Evolutionary conservation across 2,113 vertebrate genomes (phyloP).

Genomic region (Microcebus jonahi): DNA sequence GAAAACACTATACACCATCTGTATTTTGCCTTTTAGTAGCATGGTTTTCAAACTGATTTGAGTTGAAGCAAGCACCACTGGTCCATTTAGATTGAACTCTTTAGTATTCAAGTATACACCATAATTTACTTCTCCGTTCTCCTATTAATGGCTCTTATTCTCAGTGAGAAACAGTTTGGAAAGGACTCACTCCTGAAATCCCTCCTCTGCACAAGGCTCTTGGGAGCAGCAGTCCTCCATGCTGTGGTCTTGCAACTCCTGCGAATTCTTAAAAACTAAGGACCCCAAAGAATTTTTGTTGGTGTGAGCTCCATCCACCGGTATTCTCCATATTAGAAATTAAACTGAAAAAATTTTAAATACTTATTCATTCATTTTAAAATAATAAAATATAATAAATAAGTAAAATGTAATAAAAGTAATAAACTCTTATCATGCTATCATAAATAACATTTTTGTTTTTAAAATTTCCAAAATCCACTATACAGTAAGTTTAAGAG

Average conservation of each 20-base stretch:
- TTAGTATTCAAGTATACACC: not conserved
- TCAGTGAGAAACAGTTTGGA: not conserved
- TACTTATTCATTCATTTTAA: not conserved
- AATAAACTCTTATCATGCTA: not conserved
- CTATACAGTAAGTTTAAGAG: not conserved
- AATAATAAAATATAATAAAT: not conserved
- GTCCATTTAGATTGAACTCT: not conserved
- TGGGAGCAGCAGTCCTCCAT: accelerated
- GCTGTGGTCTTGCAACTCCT: not conserved
- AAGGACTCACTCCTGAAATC: not conserved
- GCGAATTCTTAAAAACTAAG: no score
- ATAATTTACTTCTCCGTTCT: not conserved
- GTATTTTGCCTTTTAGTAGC: not conserved
- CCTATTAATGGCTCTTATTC: not conserved
- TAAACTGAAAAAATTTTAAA: not conserved
- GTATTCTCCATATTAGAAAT: not conserved
- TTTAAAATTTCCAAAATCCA: not conserved
- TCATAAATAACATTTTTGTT: not conserved
- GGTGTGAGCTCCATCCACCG: not conserved
- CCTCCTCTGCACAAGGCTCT: no score
- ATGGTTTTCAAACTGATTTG: not conserved
- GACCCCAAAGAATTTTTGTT: no score
- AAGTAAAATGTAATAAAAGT: no score
- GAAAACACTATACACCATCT: not conserved
- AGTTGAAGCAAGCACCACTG: not conserved